phyloP scores from a whole-genome alignment of 2,113 vertebrate species.

The Gadus macrocephalus region DNA sequence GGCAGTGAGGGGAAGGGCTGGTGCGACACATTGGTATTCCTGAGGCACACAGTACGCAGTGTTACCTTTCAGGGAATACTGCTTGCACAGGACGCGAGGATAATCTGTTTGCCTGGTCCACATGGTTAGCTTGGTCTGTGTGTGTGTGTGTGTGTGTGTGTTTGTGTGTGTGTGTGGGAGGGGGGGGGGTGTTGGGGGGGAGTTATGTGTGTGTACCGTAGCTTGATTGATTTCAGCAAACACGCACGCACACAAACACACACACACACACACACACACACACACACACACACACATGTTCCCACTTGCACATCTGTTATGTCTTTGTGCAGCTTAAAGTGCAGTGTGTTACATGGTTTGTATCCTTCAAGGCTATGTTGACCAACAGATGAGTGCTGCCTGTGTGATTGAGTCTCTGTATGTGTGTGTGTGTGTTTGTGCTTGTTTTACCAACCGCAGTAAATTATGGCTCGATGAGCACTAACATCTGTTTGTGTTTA shows the following conservation, averaged over 20 bases:
- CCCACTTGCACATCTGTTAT: too few species aligned
- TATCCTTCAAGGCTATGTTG: too few species aligned
- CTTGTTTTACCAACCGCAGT: background rate
- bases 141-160: conserved; percentile 4
- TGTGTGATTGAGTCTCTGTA: background rate
- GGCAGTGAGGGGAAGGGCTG: background rate
- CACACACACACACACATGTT: too few species aligned
- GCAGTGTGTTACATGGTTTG: too few species aligned
- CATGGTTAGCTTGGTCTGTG: background rate
- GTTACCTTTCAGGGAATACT: background rate
- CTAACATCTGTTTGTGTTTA: conserved; percentile 15
- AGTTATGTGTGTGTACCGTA: background rate
- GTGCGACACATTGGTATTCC: background rate
- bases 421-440: background rate
- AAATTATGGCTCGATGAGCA: background rate
- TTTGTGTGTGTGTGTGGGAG: conserved; percentile 4
- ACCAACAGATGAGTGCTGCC: background rate
- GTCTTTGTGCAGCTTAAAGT: too few species aligned
- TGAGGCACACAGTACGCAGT: background rate
- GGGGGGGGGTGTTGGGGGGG: background rate
- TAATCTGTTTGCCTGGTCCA: background rate
- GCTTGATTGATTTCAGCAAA: background rate
- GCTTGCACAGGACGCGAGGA: conserved; percentile 1
- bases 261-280: too few species aligned
- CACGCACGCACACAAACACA: too few species aligned